A percentile compares a stretch with the other conserved stretches of the same genome.
Conservation (phyloP, 2,888 invertebrate species). For the Nyleta sp. region DNA sequence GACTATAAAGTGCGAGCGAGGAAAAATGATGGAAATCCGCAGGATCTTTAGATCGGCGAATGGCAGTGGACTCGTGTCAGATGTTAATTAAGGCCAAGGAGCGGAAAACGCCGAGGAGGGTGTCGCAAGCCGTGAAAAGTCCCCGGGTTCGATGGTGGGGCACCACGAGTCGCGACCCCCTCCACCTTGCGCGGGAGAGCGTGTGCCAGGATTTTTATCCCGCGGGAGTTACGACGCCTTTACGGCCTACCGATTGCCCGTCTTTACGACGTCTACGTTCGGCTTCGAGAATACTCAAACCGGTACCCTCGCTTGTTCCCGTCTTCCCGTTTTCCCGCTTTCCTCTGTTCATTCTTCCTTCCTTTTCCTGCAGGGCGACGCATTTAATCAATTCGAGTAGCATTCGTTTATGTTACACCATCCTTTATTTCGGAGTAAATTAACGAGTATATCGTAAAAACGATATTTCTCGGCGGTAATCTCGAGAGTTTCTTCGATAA, state of each 20-base stretch:
- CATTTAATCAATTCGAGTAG: conserved; percentile 54
- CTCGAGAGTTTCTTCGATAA: conserved; percentile 6
- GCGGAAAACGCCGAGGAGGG: conserved; percentile 76
- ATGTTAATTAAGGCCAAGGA: conserved; percentile 81
- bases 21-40: conserved; percentile 66
- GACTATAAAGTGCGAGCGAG: conserved; percentile 59
- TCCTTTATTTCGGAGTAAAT: conserved; percentile 43
- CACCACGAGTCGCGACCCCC: conserved; percentile 40
- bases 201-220: conserved; percentile 78
- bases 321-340: neutral
- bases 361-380: conserved; percentile 19
- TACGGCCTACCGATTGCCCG: conserved; percentile 70
- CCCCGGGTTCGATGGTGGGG: conserved; percentile 46
- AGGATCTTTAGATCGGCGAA: conserved; percentile 69
- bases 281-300: conserved; percentile 43
- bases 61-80: conserved; percentile 76
- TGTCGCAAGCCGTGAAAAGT: conserved; percentile 77
- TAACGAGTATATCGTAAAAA: conserved; percentile 42
- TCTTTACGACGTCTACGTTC: conserved; percentile 52
- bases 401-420: conserved; percentile 38
- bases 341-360: conserved; percentile 8
- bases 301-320: conserved; percentile 18
- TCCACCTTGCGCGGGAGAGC: conserved; percentile 65
- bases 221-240: conserved; percentile 73
- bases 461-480: conserved; percentile 23